Evolutionary conservation across 2,888 invertebrate genomes (phyloP).

Genomic region (Apoda limacodes): DNA sequence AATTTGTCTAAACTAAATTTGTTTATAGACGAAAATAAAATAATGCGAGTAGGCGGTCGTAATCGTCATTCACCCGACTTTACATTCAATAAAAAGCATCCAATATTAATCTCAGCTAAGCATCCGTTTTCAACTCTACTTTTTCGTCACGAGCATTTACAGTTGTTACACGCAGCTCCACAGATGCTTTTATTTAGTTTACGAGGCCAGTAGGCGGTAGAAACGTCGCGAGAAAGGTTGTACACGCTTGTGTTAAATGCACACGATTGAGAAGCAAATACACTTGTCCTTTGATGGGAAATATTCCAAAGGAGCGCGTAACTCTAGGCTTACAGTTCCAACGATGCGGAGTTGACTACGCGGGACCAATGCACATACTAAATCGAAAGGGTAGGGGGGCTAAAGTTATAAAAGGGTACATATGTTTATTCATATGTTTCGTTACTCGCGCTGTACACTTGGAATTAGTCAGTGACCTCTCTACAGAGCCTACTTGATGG

Average conservation of each 20-base stretch:
- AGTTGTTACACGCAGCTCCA: constrained; percentile 9
- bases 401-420: constrained; percentile 3
- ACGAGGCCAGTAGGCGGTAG: constrained; percentile 13
- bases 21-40: constrained; percentile 9
- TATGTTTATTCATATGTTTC: constrained; percentile 4
- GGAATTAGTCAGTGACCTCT: constrained; percentile 4
- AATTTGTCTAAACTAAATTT: constrained; percentile 1
- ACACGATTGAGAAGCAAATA: constrained; percentile 11
- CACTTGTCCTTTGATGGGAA: constrained; percentile 7
- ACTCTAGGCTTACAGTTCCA: background rate
- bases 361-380: constrained; percentile 4
- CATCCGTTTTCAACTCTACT: constrained; percentile 6
- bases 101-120: constrained; percentile 9
- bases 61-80: constrained; percentile 7
- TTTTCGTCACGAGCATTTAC: background rate
- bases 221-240: constrained; percentile 8
- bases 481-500: constrained; percentile 16
- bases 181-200: constrained; percentile 5
- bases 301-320: too few relatives aligned
- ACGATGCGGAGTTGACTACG: constrained; percentile 5
- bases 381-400: constrained; percentile 7
- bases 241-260: constrained; percentile 14
- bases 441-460: too few relatives aligned
- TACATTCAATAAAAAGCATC: constrained; percentile 12
- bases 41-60: constrained; percentile 18